Conservation (phyloP, 2,888 invertebrate species). For the Netelia virgata region DNA sequence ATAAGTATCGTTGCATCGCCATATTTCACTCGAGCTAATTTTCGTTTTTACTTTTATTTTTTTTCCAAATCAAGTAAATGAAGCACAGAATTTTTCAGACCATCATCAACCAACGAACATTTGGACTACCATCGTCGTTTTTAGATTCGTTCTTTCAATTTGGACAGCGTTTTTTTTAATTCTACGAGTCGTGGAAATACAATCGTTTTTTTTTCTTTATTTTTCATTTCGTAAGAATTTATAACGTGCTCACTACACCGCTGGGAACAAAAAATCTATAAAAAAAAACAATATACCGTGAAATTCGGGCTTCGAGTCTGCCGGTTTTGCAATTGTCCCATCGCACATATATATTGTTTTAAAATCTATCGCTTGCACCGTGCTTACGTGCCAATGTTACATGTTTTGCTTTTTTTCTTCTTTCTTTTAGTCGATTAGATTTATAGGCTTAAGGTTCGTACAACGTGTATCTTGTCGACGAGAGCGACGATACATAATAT, state of each 20-base stretch:
- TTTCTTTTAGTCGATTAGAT: slow-evolving; percentile 30
- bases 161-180: slow-evolving; percentile 1
- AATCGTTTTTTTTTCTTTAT: background rate
- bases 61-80: background rate
- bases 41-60: too few relatives aligned
- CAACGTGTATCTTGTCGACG: slow-evolving; percentile 36
- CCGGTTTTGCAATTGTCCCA: slow-evolving; percentile 34
- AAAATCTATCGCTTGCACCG: slow-evolving; percentile 20
- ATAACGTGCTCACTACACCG: slow-evolving; percentile 15
- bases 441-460: slow-evolving; percentile 25
- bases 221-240: slow-evolving; percentile 16
- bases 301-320: slow-evolving; percentile 24
- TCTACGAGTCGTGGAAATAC: background rate
- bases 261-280: background rate
- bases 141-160: slow-evolving; percentile 10
- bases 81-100: background rate
- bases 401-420: background rate
- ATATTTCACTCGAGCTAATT: background rate
- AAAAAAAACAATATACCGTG: slow-evolving; percentile 2
- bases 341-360: slow-evolving; percentile 11
- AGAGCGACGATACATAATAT: slow-evolving; percentile 34
- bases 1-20: slow-evolving; percentile 10
- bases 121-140: slow-evolving; percentile 24
- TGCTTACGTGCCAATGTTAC: slow-evolving; percentile 38
- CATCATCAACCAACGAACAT: slow-evolving; percentile 44